Percentiles rank a stretch among this genome's conserved stretches.
These are phyloP conservation scores for Entomyzon cyanotis DNA, from an alignment of 2,113 vertebrate species.

Conservation along the genomic window DNA sequence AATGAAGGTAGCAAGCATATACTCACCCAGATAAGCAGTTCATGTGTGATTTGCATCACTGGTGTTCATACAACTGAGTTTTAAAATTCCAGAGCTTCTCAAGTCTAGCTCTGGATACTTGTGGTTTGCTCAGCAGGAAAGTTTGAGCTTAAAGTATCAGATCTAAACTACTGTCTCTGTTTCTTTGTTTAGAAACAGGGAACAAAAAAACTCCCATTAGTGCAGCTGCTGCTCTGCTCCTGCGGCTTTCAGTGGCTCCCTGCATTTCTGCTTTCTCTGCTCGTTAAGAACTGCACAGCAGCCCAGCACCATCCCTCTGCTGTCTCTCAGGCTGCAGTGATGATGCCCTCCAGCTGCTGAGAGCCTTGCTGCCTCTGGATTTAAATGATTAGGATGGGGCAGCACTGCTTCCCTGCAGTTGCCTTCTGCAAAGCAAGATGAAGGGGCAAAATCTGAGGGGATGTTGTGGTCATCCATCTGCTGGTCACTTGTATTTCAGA, in stretches of 20 bases:
- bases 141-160: neutral
- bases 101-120: neutral
- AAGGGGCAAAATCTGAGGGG: neutral
- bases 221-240: neutral
- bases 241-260: neutral
- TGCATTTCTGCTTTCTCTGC: neutral
- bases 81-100: neutral
- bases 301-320: neutral
- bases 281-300: neutral
- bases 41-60: rapidly evolving
- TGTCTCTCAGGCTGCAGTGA: neutral
- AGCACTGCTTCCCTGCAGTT: neutral
- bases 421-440: neutral
- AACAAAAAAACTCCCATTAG: neutral
- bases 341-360: neutral
- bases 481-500: neutral
- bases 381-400: neutral
- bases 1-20: neutral
- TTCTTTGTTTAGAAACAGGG: neutral
- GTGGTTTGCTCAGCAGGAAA: neutral
- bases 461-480: too few relatives aligned
- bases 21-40: neutral
- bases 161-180: neutral
- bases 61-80: neutral
- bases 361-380: neutral